A percentile compares a stretch with the other conserved stretches of the same genome.
phyloP scores from a whole-genome alignment of 1,140 invertebrate genomes.

The Proctacanthus coquilletti region DNA sequence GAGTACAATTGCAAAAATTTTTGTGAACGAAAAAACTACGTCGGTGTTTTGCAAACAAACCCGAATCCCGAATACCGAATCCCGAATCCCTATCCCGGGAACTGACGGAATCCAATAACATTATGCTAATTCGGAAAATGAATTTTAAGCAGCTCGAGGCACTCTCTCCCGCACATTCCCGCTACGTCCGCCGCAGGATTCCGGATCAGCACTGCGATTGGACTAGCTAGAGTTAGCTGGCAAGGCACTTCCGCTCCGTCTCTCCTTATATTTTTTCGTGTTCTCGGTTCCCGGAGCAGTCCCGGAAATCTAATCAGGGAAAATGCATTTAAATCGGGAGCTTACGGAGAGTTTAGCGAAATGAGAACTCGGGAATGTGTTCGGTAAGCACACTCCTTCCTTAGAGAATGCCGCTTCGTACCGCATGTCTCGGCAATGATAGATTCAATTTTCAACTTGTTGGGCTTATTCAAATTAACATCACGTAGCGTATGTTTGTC shows the following conservation, averaged over 20 bases:
- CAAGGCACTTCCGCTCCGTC: neutral
- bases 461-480: slow-evolving; percentile 1
- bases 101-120: neutral
- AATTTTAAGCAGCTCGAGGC: no score
- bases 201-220: neutral
- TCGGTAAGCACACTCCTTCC: neutral
- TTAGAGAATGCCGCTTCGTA: neutral
- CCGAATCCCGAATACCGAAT: no score
- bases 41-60: no score
- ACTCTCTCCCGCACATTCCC: neutral
- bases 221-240: no score
- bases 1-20: no score
- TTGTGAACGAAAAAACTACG: no score
- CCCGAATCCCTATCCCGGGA: no score
- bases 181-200: neutral
- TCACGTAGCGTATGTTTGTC: neutral
- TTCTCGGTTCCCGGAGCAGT: neutral
- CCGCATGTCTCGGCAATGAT: neutral
- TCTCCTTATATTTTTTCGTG: neutral
- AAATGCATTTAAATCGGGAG: slow-evolving; percentile 1
- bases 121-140: neutral
- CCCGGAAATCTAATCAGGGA: neutral
- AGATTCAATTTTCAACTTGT: slow-evolving; percentile 1
- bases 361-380: neutral
- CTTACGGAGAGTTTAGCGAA: neutral